phyloP scores from a whole-genome alignment of 30 jellyfish, hydroid and myxozoan genomes.

The Cassiopea xamachana region DNA sequence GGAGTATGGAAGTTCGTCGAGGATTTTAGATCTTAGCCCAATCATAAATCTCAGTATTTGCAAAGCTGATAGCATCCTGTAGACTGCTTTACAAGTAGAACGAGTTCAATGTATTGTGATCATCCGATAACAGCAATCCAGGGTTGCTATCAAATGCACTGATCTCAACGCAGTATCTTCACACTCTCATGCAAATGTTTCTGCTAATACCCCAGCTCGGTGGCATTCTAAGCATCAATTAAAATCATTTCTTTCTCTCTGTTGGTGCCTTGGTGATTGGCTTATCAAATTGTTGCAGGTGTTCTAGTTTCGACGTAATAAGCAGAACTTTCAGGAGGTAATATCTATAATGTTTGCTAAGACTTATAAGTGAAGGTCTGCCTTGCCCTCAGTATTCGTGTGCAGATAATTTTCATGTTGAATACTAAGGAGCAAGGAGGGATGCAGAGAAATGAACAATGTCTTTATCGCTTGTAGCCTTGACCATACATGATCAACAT shows the following conservation, averaged over 20 bases:
- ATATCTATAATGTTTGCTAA: too few species aligned
- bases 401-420: too few species aligned
- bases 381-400: too few species aligned
- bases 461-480: too few species aligned
- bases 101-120: too few species aligned
- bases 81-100: neutral
- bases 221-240: conserved; percentile 7
- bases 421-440: too few species aligned
- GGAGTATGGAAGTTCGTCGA: too few species aligned
- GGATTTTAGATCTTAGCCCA: neutral
- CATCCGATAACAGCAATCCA: neutral
- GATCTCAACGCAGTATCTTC: conserved; percentile 3
- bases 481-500: too few species aligned
- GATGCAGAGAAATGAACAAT: too few species aligned
- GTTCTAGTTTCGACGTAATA: neutral
- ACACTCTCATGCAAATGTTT: neutral
- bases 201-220: neutral
- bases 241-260: conserved; percentile 3
- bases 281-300: conserved; percentile 19
- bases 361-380: too few species aligned
- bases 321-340: neutral
- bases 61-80: neutral
- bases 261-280: conserved; percentile 7
- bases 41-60: neutral
- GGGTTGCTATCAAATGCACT: neutral